Conservation (phyloP, 2,888 invertebrate genomes). For the Himalopsyche tibetana region DNA sequence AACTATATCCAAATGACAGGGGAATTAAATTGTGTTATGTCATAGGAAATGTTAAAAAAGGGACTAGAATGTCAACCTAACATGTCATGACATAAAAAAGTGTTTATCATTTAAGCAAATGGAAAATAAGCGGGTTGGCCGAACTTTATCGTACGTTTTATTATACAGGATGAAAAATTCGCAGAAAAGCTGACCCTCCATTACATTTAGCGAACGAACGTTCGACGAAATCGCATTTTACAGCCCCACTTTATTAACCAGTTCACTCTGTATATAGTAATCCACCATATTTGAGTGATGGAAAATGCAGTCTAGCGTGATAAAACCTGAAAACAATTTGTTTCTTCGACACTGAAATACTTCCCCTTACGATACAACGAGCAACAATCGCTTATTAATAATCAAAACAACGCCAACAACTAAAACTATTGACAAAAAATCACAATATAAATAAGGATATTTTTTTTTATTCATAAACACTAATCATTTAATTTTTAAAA, state of each 20-base stretch:
- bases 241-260: slow-evolving; percentile 7
- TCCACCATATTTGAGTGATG: neutral
- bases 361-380: no score
- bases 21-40: neutral
- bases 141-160: slow-evolving; percentile 18
- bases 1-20: neutral
- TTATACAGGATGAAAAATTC: slow-evolving; percentile 32
- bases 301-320: neutral
- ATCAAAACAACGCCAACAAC: no score
- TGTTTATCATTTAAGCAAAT: neutral
- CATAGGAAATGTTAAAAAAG: neutral
- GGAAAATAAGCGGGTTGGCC: slow-evolving; percentile 27
- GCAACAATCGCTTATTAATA: no score
- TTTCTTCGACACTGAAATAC: no score
- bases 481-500: no score
- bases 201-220: slow-evolving; percentile 28
- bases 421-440: no score
- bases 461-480: no score
- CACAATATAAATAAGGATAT: no score
- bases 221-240: slow-evolving; percentile 42
- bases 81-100: neutral
- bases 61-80: neutral
- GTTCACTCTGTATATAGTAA: neutral
- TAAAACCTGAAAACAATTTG: no score
- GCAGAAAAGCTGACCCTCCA: slow-evolving; percentile 19